phyloP scores from a whole-genome alignment of 1,140 invertebrate species.

The Drosophila mauritiana region DNA sequence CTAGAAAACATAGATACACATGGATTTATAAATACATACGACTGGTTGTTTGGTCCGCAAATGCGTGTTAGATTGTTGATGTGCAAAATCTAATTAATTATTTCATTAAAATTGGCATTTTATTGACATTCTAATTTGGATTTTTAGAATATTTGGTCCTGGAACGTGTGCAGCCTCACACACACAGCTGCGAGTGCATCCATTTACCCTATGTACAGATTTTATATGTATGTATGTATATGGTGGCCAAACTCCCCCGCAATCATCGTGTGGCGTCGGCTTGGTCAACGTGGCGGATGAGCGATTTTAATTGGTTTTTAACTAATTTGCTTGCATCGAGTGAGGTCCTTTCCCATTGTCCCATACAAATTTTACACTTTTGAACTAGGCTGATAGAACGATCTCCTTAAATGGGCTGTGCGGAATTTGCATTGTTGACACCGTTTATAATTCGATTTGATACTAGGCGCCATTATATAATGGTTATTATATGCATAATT shows the following conservation, averaged over 20 bases:
- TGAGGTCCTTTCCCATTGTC: not conserved
- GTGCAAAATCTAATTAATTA: constrained; percentile 82
- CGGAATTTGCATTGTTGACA: constrained; percentile 26
- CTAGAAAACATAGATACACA: constrained; percentile 23
- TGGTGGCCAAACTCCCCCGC: not conserved
- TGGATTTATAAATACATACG: constrained; percentile 7
- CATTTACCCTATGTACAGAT: constrained; percentile 10
- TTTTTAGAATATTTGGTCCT: constrained; percentile 64
- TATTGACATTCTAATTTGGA: constrained; percentile 83
- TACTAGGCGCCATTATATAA: constrained; percentile 1
- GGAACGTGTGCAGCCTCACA: constrained; percentile 10
- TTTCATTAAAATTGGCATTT: constrained; percentile 80
- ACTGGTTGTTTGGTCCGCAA: constrained; percentile 29
- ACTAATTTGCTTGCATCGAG: constrained; percentile 74
- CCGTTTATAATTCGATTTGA: constrained; percentile 24
- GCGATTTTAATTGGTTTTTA: constrained; percentile 82
- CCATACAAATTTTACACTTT: too few species aligned
- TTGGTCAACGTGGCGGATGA: constrained; percentile 63
- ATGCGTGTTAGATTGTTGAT: constrained; percentile 72
- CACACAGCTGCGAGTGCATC: constrained; percentile 3
- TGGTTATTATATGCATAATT: too few species aligned
- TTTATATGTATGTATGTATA: not conserved
- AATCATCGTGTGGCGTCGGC: constrained; percentile 32
- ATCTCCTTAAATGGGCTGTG: not conserved
- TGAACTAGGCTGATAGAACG: too few species aligned